Percentiles rank a stretch among this genome's conserved stretches.
These are phyloP conservation scores for Ephialtes manifestator DNA, from an alignment of 2,888 invertebrate genomes.

Conservation along the genomic window DNA sequence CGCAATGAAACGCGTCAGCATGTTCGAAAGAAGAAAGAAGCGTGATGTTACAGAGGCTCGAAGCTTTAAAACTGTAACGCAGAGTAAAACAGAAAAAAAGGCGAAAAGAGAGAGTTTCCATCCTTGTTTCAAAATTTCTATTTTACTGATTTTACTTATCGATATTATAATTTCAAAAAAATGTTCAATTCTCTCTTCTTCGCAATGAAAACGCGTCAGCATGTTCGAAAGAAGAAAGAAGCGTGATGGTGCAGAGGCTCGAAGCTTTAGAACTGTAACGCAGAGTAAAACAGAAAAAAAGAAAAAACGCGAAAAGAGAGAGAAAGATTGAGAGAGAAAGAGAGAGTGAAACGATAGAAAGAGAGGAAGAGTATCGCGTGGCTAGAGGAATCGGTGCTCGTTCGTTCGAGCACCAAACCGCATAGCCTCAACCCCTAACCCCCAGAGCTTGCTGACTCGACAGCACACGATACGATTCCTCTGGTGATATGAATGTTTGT, in stretches of 20 bases:
- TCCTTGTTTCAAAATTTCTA: too few species aligned
- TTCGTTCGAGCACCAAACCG: constrained; percentile 32
- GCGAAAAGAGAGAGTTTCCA: too few species aligned
- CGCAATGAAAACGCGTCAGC: constrained; percentile 1
- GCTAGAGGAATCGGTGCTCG: constrained; percentile 18
- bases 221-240: constrained; percentile 15
- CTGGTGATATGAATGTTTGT: constrained; percentile 74
- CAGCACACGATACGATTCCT: constrained; percentile 57
- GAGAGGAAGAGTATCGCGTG: constrained; percentile 1
- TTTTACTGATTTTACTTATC: too few species aligned
- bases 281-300: background rate
- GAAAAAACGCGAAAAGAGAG: background rate
- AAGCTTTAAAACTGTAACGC: constrained; percentile 17
- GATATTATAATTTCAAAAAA: too few species aligned
- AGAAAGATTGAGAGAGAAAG: background rate
- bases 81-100: background rate
- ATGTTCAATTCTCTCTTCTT: too few species aligned
- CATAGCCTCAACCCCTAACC: background rate
- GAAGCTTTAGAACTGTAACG: constrained; percentile 11
- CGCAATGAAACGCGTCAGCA: background rate
- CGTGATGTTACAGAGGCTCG: constrained; percentile 1
- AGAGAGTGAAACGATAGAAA: constrained; percentile 6
- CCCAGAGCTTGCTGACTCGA: constrained; percentile 66
- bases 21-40: constrained; percentile 20
- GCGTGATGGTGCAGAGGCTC: too few species aligned